Base-by-base conservation (phyloP, 1,140 invertebrate genomes). In the Bombus turneri region DNA sequence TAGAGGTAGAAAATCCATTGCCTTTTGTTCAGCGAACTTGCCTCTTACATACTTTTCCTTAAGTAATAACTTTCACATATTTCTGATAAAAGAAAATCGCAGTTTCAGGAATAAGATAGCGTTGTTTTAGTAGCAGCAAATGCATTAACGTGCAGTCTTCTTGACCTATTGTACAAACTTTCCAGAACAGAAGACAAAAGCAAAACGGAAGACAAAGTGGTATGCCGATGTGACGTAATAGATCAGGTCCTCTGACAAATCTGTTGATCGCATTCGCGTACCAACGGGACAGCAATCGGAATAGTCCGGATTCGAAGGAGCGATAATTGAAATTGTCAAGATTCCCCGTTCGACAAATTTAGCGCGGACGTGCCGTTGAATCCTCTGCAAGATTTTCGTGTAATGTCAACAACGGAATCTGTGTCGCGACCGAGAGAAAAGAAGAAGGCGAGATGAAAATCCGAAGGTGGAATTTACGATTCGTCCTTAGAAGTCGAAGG, bases 311-410 rank as follows among this genome's bases (percentile, higher is more conserved):
- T 88, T 87, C 76, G 53, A 37, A 59, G 53, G 71, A 83, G 84
- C 68, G 85, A 86, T 91, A 93, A 93, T 93, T 87, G 86, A 93
- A 93, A 93, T 93, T 91, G 88, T 78, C 85, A 69, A 78, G 87
- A 93, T 93, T 93, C 89, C 12, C 69, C 86, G 72, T 87, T 89
- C 87, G 83, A 76, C 79, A 80, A 86, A 83, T 91, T 90, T 83
- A 80, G 84, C 74, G 39, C 73, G 75, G 37, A 86, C 83, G 77
- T 76, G 71, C 66, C 75, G 84, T 87, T 88, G 86, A 87, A 80
- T 87, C 18, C 75, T 79, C 73, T 15, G 81, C 77, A 57, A 73
- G 72, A 62, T 77, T 76, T 34, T 57, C n/a, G 28, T n/a, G 72
- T 59, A 37, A 76, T 66, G 53, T 53, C 80, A 34, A 39, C 64